Conservation (phyloP, 2,888 invertebrate genomes). For the Apantesis nais region DNA sequence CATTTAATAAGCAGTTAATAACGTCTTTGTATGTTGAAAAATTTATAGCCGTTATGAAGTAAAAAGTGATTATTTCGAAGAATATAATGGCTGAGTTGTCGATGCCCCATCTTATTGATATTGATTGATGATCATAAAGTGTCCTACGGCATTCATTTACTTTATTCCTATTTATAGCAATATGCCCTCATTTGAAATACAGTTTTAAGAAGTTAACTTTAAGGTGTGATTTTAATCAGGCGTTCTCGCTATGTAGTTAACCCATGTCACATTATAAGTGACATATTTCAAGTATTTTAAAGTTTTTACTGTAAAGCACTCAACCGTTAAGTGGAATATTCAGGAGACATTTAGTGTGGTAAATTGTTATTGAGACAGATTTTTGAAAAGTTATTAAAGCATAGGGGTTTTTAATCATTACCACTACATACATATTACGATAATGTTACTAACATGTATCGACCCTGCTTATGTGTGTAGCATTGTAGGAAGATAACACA, state of each 20-base stretch:
- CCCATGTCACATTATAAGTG: constrained; percentile 12
- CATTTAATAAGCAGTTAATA: constrained; percentile 28
- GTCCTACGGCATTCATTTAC: constrained; percentile 43
- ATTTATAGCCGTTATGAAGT: constrained; percentile 30
- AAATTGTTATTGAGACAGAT: constrained; percentile 35
- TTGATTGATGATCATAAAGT: constrained; percentile 45
- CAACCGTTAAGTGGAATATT: constrained; percentile 36
- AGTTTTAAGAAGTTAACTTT: constrained; percentile 7
- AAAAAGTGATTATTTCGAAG: constrained; percentile 39
- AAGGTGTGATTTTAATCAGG: constrained; percentile 18
- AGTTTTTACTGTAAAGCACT: constrained; percentile 31
- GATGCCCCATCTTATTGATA: constrained; percentile 37
- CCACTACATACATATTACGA: constrained; percentile 12
- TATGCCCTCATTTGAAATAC: constrained; percentile 10
- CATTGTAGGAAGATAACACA: neutral
- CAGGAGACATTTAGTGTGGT: constrained; percentile 38
- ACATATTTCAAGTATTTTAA: constrained; percentile 34
- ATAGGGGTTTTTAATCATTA: constrained; percentile 28
- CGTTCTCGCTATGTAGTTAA: constrained; percentile 7
- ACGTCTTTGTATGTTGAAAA: constrained; percentile 34
- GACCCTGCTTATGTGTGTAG: neutral
- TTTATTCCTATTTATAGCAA: constrained; percentile 31
- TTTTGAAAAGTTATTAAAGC: constrained; percentile 27
- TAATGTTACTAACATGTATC: constrained; percentile 11
- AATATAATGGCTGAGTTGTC: constrained; percentile 49